phyloP scores from a whole-genome alignment of 2,113 vertebrate species.

The Takifugu flavidus region DNA sequence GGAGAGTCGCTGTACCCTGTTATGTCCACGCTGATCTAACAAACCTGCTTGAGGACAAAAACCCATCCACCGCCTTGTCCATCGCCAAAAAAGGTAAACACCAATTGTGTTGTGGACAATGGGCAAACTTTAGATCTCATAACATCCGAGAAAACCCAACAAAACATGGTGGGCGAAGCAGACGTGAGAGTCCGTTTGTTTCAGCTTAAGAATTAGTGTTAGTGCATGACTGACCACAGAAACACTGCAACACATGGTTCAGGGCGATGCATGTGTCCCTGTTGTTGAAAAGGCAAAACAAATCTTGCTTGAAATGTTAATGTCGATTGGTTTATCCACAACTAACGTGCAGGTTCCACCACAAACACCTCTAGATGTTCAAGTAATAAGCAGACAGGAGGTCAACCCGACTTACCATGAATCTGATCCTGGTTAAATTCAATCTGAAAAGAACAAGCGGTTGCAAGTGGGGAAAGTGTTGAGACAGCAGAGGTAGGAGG shows the following conservation, averaged over 20 bases:
- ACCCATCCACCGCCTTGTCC: constrained; percentile 32
- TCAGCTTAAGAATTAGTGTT: constrained; percentile 2
- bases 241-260: constrained; percentile 42
- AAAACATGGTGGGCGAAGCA: neutral
- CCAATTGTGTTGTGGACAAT: constrained; percentile 27
- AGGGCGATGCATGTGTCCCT: neutral
- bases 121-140: constrained; percentile 33
- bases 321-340: constrained; percentile 16
- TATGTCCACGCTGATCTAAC: constrained; percentile 71
- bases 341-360: constrained; percentile 60
- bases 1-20: constrained; percentile 59
- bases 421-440: constrained; percentile 79
- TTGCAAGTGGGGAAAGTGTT: constrained; percentile 59
- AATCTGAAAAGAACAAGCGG: constrained; percentile 76
- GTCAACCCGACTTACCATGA: constrained; percentile 72
- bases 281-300: neutral
- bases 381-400: neutral
- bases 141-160: constrained; percentile 13
- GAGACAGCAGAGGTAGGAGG: constrained; percentile 50
- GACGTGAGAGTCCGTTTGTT: neutral
- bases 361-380: constrained; percentile 3
- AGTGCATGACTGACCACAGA: constrained; percentile 22
- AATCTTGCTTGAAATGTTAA: constrained; percentile 20
- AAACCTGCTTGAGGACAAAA: constrained; percentile 51
- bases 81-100: constrained; percentile 66